phyloP scores from a whole-genome alignment of 2,888 invertebrate genomes.

The Polydrusus tereticollis region DNA sequence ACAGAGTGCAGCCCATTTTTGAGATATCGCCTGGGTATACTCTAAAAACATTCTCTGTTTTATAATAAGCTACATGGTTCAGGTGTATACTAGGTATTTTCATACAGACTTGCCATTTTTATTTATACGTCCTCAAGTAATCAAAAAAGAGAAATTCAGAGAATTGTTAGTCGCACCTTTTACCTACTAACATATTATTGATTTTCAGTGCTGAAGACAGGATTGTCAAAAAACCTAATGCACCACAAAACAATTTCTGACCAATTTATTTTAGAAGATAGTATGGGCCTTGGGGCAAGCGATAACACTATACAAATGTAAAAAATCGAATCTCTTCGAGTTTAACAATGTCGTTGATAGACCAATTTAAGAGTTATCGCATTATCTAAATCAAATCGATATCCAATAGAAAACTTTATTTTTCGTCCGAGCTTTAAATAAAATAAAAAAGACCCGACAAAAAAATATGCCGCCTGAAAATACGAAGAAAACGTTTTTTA shows the following conservation, averaged over 20 bases:
- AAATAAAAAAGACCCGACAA: conserved; percentile 24
- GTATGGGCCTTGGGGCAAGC: conserved; percentile 4
- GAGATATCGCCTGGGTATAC: no score
- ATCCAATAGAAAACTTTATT: conserved; percentile 37
- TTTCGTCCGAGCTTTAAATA: conserved; percentile 32
- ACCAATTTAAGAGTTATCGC: conserved; percentile 32
- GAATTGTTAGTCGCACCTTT: no score
- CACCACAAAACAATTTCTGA: not conserved
- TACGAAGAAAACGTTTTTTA: conserved; percentile 30
- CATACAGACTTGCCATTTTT: not conserved
- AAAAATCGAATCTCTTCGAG: conserved; percentile 31
- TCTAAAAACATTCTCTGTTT: no score
- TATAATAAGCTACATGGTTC: no score
- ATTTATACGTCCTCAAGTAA: conserved; percentile 3
- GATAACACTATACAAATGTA: conserved; percentile 26
- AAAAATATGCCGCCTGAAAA: conserved; percentile 35
- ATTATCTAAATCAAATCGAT: conserved; percentile 40
- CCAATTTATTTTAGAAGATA: conserved; percentile 10
- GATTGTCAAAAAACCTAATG: not conserved
- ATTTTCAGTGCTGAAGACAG: not conserved
- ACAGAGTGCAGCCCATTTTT: no score
- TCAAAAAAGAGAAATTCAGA: no score
- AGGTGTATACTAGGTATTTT: not conserved
- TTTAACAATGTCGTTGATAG: conserved; percentile 34
- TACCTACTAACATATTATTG: not conserved